Evolutionary conservation across 1,140 invertebrate species (phyloP).

Genomic region (Thaumetopoea pityocampa): DNA sequence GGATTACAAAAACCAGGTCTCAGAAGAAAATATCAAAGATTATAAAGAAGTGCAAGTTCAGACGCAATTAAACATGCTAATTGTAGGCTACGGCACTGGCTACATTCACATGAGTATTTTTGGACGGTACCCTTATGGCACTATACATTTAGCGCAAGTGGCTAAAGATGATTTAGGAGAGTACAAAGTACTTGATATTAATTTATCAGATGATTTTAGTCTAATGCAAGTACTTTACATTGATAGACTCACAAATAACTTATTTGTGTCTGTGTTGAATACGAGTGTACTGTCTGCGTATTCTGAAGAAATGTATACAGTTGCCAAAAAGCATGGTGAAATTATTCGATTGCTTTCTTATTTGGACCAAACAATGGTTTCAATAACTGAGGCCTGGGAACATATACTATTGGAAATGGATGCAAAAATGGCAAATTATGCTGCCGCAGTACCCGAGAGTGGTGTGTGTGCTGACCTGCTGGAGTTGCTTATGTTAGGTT

Average conservation of each 20-base stretch:
- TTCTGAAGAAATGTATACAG: conserved; percentile 81
- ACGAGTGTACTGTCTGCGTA: conserved; percentile 81
- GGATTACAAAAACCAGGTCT: conserved; percentile 63
- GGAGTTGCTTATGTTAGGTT: conserved; percentile 92
- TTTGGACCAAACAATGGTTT: conserved; percentile 85
- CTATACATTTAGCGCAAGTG: conserved; percentile 79
- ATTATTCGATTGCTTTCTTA: conserved; percentile 82
- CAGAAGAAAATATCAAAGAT: conserved; percentile 77
- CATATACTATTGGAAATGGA: conserved; percentile 96
- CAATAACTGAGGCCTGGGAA: conserved; percentile 96
- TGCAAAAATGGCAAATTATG: conserved; percentile 92
- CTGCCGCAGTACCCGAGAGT: conserved; percentile 85
- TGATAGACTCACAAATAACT: conserved; percentile 67
- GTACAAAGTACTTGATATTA: conserved; percentile 78
- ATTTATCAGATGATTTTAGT: conserved; percentile 79
- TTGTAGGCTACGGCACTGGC: conserved; percentile 86
- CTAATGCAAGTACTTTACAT: conserved; percentile 76
- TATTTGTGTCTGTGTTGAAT: conserved; percentile 78
- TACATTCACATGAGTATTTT: conserved; percentile 87
- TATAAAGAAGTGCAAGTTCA: conserved; percentile 82
- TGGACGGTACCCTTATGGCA: conserved; percentile 88
- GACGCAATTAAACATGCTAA: conserved; percentile 84
- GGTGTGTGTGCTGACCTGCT: conserved; percentile 93
- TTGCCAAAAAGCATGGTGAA: conserved; percentile 85
- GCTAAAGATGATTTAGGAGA: conserved; percentile 72